These are phyloP conservation scores for Ptyas mucosa DNA, from an alignment of 2,113 vertebrate species.

Conservation along the genomic window DNA sequence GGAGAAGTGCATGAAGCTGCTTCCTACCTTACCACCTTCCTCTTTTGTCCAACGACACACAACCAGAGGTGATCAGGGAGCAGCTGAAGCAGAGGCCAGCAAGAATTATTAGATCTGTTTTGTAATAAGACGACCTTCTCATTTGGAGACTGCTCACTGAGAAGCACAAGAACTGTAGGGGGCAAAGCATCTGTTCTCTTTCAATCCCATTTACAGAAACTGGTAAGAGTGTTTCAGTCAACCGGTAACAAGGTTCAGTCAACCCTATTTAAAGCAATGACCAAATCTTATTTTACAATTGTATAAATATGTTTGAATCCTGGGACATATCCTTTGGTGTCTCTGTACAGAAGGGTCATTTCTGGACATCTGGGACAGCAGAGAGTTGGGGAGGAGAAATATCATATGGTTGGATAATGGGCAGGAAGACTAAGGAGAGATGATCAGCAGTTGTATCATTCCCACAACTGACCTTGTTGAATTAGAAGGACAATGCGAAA, in stretches of 20 bases:
- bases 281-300: background rate
- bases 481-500: background rate
- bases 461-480: background rate
- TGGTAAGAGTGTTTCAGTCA: background rate
- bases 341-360: background rate
- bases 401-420: background rate
- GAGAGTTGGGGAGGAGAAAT: background rate
- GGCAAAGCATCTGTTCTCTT: background rate
- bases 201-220: background rate
- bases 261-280: background rate
- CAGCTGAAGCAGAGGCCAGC: constrained; percentile 54
- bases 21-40: constrained; percentile 51
- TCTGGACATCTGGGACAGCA: background rate
- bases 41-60: constrained; percentile 34
- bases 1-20: constrained; percentile 58
- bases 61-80: constrained; percentile 57
- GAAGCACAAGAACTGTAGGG: background rate
- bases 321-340: background rate
- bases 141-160: background rate
- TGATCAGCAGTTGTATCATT: background rate
- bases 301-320: background rate
- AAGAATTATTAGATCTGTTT: constrained; percentile 53
- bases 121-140: constrained; percentile 21
- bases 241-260: background rate
- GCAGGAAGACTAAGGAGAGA: background rate